A percentile compares a stretch with the other conserved stretches of the same genome.
These are phyloP conservation scores for Zaprionus tsacasi DNA, from an alignment of 1,140 invertebrate genomes.

Conservation along the genomic window DNA sequence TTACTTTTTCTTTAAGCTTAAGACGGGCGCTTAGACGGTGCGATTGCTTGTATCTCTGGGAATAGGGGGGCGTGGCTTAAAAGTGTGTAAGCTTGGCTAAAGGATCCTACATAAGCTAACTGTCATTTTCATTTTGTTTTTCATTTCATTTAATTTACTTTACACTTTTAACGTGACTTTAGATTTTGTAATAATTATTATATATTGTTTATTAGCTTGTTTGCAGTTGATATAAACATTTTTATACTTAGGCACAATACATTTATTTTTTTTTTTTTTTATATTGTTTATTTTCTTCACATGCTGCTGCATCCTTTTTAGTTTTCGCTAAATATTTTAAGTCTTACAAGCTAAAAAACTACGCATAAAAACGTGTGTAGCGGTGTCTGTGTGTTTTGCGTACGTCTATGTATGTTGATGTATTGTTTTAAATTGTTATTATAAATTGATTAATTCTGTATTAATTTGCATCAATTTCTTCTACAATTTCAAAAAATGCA, in stretches of 20 bases:
- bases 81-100: conserved; percentile 63
- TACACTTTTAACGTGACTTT: conserved; percentile 27
- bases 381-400: conserved; percentile 18
- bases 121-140: conserved; percentile 19
- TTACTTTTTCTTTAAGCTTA: conserved; percentile 19
- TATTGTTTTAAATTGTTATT: conserved; percentile 44
- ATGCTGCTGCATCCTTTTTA: conserved; percentile 37
- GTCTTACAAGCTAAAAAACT: conserved; percentile 60
- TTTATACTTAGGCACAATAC: conserved; percentile 80
- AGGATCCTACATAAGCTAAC: conserved; percentile 45
- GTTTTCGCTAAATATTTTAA: conserved; percentile 65
- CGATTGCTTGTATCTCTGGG: conserved; percentile 42
- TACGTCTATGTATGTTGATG: conserved; percentile 42
- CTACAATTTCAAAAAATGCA: conserved; percentile 74
- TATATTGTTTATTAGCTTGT: conserved; percentile 60
- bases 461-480: conserved; percentile 60
- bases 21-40: conserved; percentile 74
- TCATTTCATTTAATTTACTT: conserved; percentile 21
- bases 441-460: conserved; percentile 60
- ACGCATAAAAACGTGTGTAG: conserved; percentile 74
- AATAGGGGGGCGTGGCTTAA: background rate
- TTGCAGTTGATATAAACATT: conserved; percentile 40
- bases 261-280: conserved; percentile 70
- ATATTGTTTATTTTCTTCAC: conserved; percentile 42
- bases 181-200: conserved; percentile 24